Evolutionary conservation across 2,113 vertebrate species (phyloP), one percentile per base, ranked within the genome.

Genomic region (Amblyornis subalaris): DNA sequence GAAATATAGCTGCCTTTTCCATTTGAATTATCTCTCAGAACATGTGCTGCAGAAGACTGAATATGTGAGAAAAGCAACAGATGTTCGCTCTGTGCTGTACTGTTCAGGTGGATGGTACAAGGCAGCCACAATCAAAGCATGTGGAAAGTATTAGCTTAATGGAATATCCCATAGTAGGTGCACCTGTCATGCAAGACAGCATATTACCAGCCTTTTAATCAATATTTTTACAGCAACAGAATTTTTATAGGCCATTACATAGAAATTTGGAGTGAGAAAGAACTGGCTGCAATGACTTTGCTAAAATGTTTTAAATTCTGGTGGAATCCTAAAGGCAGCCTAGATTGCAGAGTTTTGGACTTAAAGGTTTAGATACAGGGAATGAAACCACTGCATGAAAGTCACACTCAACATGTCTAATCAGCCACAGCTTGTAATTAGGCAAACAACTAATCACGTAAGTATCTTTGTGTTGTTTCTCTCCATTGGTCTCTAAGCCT

Each of bases 361-460:
- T 47, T 35, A 31, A 14, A 94, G 28, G 57, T 94, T 88, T 75
- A 83, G 36, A 70, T 76, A 53, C n/a, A 75, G 54, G 24, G 80
- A 95, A 95, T 90, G 42, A 94, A 96, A 92, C 53, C 78, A 79
- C 29, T 78, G 45, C 48, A 94, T 77, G 58, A 84, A 88, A 93
- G 85, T 90, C 79, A 55, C 66, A 79, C 38, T 76, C 23, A 82
- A 88, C 42, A 94, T 86, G 36, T 96, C 89, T 97, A 96, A 97
- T 94, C 72, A 97, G 74, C 48, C 53, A 65, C 50, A 66, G 50
- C 75, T 93, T 89, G 79, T 90, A 97, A 97, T 97, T 95, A 97
- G 65, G 55, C 47, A 95, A 96, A 76, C 58, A 91, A 45, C 65
- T 96, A 95, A 94, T 89, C 83, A 83, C 55, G 29, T n/a, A 79